Percentiles rank a stretch among this genome's conserved stretches.
phyloP scores from a whole-genome alignment of 2,113 vertebrate species.

The Leucoraja erinaceus region DNA sequence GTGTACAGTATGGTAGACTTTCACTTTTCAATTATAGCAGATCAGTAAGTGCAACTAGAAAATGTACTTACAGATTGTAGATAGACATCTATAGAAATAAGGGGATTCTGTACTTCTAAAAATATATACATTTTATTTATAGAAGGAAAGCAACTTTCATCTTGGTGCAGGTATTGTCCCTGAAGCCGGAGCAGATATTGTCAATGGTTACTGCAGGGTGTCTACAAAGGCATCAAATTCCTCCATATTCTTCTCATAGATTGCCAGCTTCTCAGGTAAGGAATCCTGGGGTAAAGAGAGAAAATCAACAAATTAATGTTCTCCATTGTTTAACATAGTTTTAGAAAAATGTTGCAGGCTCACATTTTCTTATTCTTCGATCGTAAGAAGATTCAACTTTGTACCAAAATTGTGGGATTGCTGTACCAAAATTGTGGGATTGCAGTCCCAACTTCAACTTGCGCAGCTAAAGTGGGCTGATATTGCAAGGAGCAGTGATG shows the following conservation, averaged over 20 bases:
- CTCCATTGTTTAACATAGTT: not conserved
- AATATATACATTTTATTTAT: slow-evolving; percentile 39
- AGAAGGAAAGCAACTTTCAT: slow-evolving; percentile 9
- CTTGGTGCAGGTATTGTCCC: not conserved
- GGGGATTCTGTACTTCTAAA: slow-evolving; percentile 35
- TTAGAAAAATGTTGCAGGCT: not conserved
- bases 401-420: not conserved
- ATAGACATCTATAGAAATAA: slow-evolving; percentile 38
- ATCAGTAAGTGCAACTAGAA: slow-evolving; percentile 24
- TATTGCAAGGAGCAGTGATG: not conserved
- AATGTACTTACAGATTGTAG: slow-evolving; percentile 32
- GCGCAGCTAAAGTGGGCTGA: not conserved
- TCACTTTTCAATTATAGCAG: slow-evolving; percentile 33
- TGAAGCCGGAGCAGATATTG: slow-evolving; percentile 28
- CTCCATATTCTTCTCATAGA: slow-evolving; percentile 91
- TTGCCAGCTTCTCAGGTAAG: slow-evolving; percentile 87
- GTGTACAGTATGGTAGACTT: slow-evolving; percentile 33
- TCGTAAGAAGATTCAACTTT: not conserved
- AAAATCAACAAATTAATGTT: not conserved
- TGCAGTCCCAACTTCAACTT: not conserved
- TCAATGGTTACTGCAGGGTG: slow-evolving; percentile 75
- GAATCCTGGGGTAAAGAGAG: slow-evolving; percentile 69
- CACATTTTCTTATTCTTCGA: not conserved
- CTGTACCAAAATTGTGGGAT: not conserved
- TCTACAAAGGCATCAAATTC: slow-evolving; percentile 98